A percentile compares a stretch with the other conserved stretches of the same genome.
Evolutionary conservation across 2,113 vertebrate genomes (phyloP).

Genomic region (Dunckerocampus dactyliophorus): DNA sequence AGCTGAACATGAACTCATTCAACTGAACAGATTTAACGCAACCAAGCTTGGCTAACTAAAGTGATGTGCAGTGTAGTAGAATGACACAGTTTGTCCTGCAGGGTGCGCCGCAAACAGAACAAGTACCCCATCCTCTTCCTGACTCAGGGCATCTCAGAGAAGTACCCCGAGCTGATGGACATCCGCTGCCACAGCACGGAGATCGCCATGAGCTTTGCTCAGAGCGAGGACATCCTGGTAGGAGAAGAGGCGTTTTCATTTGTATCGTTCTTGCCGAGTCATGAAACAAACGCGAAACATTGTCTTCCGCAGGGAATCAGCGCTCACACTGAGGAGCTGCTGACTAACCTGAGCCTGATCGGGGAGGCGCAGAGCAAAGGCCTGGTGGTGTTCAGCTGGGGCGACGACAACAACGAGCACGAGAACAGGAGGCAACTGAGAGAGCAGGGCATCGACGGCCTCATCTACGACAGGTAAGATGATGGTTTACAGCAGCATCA

Average conservation of each 20-base stretch:
- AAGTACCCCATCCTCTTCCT: constrained; percentile 96
- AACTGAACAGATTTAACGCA: background rate
- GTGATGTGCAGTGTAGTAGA: background rate
- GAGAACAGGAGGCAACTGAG: constrained; percentile 84
- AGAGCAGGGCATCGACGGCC: constrained; percentile 86
- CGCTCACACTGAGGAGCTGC: constrained; percentile 88
- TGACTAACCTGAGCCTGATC: constrained; percentile 80
- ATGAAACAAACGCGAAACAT: too few species aligned
- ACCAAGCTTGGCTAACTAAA: background rate
- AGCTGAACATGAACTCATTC: background rate
- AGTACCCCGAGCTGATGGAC: constrained; percentile 94
- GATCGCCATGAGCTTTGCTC: constrained; percentile 93
- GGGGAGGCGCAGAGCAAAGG: constrained; percentile 85
- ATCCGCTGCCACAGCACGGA: constrained; percentile 86
- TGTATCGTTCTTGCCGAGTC: too few species aligned
- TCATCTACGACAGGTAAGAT: constrained; percentile 90
- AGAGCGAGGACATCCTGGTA: constrained; percentile 95
- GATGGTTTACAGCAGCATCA: background rate
- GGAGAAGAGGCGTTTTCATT: constrained; percentile 27
- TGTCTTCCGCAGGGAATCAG: constrained; percentile 82
- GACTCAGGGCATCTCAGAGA: constrained; percentile 86
- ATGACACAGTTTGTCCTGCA: constrained; percentile 35
- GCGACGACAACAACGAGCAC: constrained; percentile 90
- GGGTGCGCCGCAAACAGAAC: constrained; percentile 95
- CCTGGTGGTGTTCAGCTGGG: constrained; percentile 94